Percentiles rank a stretch among this genome's conserved stretches.
These are phyloP conservation scores for Zaprionus africanus DNA, from an alignment of 1,140 invertebrate genomes.

Conservation along the genomic window DNA sequence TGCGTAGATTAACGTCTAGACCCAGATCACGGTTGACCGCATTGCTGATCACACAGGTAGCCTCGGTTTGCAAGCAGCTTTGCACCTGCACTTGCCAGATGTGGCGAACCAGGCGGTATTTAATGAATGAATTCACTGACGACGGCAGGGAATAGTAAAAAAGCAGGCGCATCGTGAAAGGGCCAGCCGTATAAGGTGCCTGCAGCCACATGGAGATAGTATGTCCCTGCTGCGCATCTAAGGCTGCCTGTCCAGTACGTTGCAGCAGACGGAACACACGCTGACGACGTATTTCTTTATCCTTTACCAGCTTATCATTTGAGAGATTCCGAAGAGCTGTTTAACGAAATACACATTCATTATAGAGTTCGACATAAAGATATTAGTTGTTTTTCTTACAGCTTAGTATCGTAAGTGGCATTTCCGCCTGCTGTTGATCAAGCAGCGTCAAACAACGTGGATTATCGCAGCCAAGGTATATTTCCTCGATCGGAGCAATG, in stretches of 20 bases:
- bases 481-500: conserved; percentile 87
- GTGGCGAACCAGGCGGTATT: conserved; percentile 89
- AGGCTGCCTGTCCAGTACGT: conserved; percentile 70
- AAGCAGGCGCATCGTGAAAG: conserved; percentile 88
- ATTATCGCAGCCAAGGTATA: conserved; percentile 86
- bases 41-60: conserved; percentile 85
- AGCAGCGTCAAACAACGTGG: conserved; percentile 86
- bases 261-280: conserved; percentile 85
- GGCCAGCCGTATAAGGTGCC: conserved; percentile 88
- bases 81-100: conserved; percentile 89
- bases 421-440: conserved; percentile 83
- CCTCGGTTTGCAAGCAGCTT: conserved; percentile 87
- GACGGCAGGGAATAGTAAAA: conserved; percentile 89
- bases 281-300: conserved; percentile 85
- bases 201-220: conserved; percentile 88
- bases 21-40: conserved; percentile 86
- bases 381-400: conserved; percentile 49
- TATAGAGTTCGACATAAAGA: not conserved
- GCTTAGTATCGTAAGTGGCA: conserved; percentile 75
- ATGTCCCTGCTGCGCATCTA: conserved; percentile 86
- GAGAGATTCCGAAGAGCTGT: conserved; percentile 68
- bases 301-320: conserved; percentile 83
- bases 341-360: not conserved
- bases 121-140: conserved; percentile 84
- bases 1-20: conserved; percentile 87